phyloP scores from a whole-genome alignment of 2,797 vertebrate genomes.

The Bradypodion ventrale region DNA sequence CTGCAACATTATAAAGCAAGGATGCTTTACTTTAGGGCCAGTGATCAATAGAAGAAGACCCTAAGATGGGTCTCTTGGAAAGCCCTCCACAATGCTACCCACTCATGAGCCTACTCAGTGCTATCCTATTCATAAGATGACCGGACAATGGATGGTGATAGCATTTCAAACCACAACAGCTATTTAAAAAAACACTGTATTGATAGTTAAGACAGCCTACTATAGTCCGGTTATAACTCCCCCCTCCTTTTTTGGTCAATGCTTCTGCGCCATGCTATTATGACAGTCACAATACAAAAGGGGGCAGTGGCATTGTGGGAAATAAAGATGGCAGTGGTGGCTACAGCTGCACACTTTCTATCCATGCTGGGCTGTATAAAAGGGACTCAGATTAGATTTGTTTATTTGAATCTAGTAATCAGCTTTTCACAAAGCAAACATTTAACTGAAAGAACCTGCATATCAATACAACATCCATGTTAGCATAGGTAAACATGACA shows the following conservation, averaged over 20 bases:
- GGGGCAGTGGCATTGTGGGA: not conserved
- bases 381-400: not conserved
- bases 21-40: too few species aligned
- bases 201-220: too few species aligned
- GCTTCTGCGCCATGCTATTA: not conserved
- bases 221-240: not conserved
- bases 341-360: not conserved
- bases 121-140: too few species aligned
- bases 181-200: too few species aligned
- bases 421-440: not conserved
- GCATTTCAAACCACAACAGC: too few species aligned
- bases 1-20: too few species aligned
- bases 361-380: not conserved
- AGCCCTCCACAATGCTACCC: too few species aligned
- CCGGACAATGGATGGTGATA: not conserved
- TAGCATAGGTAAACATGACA: not conserved
- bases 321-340: not conserved
- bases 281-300: not conserved
- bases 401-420: not conserved
- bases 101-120: too few species aligned
- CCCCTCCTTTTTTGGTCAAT: not conserved
- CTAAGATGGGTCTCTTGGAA: too few species aligned
- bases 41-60: too few species aligned
- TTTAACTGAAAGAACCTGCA: not conserved
- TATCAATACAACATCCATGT: not conserved